Evolutionary conservation across 2,797 vertebrate genomes (phyloP).

Genomic region (Presbytis comata): DNA sequence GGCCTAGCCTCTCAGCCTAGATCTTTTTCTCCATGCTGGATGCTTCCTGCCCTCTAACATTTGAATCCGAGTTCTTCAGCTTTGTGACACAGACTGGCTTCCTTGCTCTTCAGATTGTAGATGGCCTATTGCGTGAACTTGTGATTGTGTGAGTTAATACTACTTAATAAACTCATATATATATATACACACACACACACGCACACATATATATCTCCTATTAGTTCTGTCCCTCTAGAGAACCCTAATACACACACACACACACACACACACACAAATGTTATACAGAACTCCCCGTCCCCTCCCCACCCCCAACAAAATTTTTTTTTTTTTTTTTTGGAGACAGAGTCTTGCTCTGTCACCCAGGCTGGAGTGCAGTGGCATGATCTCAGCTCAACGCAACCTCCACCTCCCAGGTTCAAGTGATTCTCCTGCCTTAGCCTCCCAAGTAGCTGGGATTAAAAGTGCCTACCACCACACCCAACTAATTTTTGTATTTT

Average conservation of each 20-base stretch:
- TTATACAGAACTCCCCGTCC: background rate
- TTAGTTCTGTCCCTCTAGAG: no score
- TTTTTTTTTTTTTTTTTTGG: background rate
- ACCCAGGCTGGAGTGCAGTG: background rate
- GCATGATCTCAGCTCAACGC: background rate
- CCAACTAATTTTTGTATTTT: background rate
- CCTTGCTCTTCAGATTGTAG: background rate
- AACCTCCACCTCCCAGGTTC: background rate
- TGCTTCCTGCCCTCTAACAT: background rate
- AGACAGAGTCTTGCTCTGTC: background rate
- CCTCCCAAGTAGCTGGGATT: background rate
- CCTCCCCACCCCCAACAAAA: no score
- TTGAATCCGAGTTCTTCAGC: background rate
- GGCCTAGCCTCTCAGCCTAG: background rate
- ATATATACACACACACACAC: no score
- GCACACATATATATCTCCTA: no score
- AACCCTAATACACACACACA: no score
- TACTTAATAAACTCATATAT: no score
- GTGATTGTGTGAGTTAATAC: background rate
- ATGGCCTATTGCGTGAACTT: background rate
- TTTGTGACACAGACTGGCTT: background rate
- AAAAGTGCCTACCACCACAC: background rate
- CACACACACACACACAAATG: background rate
- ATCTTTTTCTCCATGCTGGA: background rate
- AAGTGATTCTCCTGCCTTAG: background rate